Evolutionary conservation across 2,797 vertebrate genomes (phyloP), one percentile per base, ranked within the genome.

Genomic region (Bovichtus variegatus): DNA sequence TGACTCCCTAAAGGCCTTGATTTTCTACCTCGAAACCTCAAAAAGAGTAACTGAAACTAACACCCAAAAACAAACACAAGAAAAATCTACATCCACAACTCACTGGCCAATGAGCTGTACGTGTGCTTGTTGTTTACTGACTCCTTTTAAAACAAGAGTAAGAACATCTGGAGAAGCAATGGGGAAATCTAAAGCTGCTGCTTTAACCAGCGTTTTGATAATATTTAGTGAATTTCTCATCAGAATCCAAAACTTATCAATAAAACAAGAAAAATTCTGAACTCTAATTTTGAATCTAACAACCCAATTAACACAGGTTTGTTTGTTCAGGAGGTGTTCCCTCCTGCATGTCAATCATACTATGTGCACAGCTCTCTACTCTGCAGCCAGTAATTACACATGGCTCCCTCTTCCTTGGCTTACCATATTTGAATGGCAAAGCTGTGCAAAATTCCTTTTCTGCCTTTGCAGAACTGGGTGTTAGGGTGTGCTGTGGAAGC

Each of bases 1-100:
- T 66, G 79, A 90, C 91, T 93, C 90, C 91, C 81, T 85, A 80
- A 93, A 90, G 76, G 67, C 80, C 73, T 71, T 71, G 40, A 86
- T 82, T 88, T n/a, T 89, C 83, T 82, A 71, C 73, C 76, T 80
- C 47, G 66, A 70, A 81, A 81, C 80, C 78, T 80, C 53, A 75
- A 40, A 68, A 82, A 67, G 53, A 75, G 69, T 53, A 61, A 62
- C 40, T 63, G 54, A 74, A 82, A 73, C 43, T 60, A 71, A 71
- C 25, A 65, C 8, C 27, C 16, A 19, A 38, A 23, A 2, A 9
- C 6, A 10, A 9, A 50, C 5, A 71, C n/a, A n/a, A n/a, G n/a
- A 81, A 74, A 15, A 40, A 21, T 31, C 31, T 76, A 73, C 41
- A 21, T 76, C 53, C 44, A 58, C 51, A 49, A 61, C 9, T 51